Conservation (phyloP, 2,888 invertebrate species). For the Lymantria dispar region DNA sequence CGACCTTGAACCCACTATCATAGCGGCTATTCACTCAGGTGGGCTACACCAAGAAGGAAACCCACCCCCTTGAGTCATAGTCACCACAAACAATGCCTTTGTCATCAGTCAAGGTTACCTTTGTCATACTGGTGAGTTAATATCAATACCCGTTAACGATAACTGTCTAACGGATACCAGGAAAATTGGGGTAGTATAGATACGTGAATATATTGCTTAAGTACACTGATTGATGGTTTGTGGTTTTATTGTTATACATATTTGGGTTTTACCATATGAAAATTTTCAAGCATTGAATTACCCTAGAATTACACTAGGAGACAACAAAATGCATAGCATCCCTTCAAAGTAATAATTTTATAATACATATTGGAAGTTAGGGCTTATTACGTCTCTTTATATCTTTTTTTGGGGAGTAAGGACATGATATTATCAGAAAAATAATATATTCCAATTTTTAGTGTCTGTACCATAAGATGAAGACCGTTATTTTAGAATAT, state of each 20-base stretch:
- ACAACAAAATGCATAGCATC: too few species aligned
- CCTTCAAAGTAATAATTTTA: too few species aligned
- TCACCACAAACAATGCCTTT: slow-evolving; percentile 73
- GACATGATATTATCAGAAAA: too few species aligned
- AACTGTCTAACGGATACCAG: slow-evolving; percentile 20
- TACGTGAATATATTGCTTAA: slow-evolving; percentile 2
- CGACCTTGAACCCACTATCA: slow-evolving; percentile 29
- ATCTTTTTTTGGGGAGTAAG: too few species aligned
- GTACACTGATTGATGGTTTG: background rate
- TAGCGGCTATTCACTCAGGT: slow-evolving; percentile 10
- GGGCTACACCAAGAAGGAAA: slow-evolving; percentile 29
- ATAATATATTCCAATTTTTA: too few species aligned
- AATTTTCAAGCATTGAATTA: too few species aligned
- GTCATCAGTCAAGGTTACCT: slow-evolving; percentile 62
- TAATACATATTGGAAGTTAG: too few species aligned
- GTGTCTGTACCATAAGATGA: too few species aligned
- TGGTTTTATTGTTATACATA: background rate
- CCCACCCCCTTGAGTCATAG: slow-evolving; percentile 73
- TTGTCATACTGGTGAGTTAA: slow-evolving; percentile 28
- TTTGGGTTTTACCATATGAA: too few species aligned
- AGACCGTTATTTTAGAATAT: too few species aligned
- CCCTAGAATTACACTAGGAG: too few species aligned
- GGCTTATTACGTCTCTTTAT: too few species aligned
- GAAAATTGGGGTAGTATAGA: slow-evolving; percentile 14
- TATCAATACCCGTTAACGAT: slow-evolving; percentile 14